phyloP scores from a whole-genome alignment of 2,113 vertebrate genomes.

The Neogobius melanostomus region DNA sequence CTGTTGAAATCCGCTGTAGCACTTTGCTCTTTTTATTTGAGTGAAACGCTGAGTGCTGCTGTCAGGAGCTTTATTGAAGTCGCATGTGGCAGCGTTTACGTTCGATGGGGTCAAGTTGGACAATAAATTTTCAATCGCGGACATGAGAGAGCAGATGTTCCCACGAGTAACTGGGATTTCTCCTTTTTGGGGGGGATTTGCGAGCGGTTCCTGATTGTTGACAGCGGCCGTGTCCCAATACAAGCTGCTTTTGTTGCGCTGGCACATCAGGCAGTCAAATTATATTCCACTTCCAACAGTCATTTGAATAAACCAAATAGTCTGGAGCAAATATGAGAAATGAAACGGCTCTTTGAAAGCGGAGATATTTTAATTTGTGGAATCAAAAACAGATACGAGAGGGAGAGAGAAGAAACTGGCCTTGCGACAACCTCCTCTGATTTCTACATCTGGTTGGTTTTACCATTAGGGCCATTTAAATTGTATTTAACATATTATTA shows the following conservation, averaged over 20 bases:
- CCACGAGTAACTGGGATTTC: constrained; percentile 7
- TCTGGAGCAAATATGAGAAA: constrained; percentile 31
- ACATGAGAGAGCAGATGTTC: constrained; percentile 9
- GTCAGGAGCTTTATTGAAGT: constrained; percentile 12
- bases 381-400: constrained; percentile 34
- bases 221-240: constrained; percentile 42
- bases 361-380: constrained; percentile 28
- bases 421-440: constrained; percentile 3
- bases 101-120: constrained; percentile 5
- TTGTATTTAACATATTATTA: constrained; percentile 6
- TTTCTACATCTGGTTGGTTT: constrained; percentile 9
- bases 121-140: constrained; percentile 10
- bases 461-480: constrained; percentile 1
- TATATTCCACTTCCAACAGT: constrained; percentile 31
- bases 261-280: constrained; percentile 28
- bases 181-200: constrained; percentile 14
- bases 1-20: background rate
- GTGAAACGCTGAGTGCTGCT: constrained; percentile 5
- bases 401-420: constrained; percentile 13
- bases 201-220: constrained; percentile 36
- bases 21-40: constrained; percentile 4
- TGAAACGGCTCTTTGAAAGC: constrained; percentile 25
- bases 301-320: constrained; percentile 43
- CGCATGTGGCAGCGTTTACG: constrained; percentile 8
- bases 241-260: constrained; percentile 45